Evolutionary conservation across 2,113 vertebrate genomes (phyloP).

Genomic region (Ia io): DNA sequence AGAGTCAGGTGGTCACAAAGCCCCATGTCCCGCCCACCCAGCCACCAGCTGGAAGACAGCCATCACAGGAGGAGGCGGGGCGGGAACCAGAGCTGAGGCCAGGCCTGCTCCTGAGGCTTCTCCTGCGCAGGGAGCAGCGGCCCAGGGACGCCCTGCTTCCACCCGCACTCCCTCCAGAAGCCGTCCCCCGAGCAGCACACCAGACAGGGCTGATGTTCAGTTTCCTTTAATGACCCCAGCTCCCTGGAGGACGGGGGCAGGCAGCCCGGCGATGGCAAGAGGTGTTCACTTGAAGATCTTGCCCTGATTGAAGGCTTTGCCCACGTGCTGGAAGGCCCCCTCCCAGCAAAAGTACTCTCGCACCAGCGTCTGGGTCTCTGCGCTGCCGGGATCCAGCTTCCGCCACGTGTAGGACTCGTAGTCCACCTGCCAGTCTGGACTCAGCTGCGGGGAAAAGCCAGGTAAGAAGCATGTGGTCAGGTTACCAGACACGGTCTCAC

Average conservation of each 20-base stretch:
- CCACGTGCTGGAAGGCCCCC: constrained; percentile 91
- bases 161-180: background rate
- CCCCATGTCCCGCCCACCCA: background rate
- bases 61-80: background rate
- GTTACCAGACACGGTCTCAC: background rate
- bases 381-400: constrained; percentile 89
- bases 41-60: background rate
- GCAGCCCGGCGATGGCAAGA: background rate
- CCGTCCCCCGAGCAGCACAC: constrained; percentile 45
- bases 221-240: constrained; percentile 70
- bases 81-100: background rate
- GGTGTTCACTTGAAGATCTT: constrained; percentile 92
- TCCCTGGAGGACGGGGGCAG: constrained; percentile 51
- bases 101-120: constrained; percentile 13
- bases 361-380: constrained; percentile 91
- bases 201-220: constrained; percentile 59
- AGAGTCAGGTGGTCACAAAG: background rate
- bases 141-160: background rate
- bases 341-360: constrained; percentile 95
- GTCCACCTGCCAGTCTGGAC: constrained; percentile 92
- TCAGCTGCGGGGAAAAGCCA: constrained; percentile 81
- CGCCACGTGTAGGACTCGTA: constrained; percentile 93
- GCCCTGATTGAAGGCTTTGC: constrained; percentile 91
- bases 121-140: background rate
- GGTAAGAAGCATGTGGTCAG: background rate